phyloP scores from a whole-genome alignment of 2,113 vertebrate species.

The Bos indicus region DNA sequence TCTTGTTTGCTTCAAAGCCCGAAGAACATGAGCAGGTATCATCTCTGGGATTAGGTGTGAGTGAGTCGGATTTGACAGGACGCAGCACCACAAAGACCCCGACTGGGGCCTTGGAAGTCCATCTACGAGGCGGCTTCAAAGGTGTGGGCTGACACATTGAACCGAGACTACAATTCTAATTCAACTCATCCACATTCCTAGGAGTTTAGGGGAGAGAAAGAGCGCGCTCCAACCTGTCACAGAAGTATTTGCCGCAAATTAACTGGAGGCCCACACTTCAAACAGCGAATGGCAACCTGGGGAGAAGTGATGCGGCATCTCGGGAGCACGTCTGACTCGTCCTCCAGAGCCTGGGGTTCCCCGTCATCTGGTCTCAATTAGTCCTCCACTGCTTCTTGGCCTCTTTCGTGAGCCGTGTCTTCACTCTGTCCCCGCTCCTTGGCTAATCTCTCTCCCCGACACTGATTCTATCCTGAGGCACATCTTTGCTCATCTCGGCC shows the following conservation, averaged over 20 bases:
- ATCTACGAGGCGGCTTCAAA: neutral
- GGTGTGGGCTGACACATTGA: neutral
- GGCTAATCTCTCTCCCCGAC: neutral
- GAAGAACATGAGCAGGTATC: neutral
- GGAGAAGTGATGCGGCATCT: neutral
- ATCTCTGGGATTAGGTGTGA: neutral
- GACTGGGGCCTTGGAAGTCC: rapidly evolving
- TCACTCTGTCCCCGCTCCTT: neutral
- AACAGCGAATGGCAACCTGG: neutral
- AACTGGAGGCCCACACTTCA: neutral
- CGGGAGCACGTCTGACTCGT: neutral
- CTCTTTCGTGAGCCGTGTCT: neutral
- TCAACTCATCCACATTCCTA: neutral
- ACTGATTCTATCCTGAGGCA: neutral
- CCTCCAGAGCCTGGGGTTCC: neutral
- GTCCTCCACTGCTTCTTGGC: neutral
- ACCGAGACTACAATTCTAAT: neutral
- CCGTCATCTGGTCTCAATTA: neutral
- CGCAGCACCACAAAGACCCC: neutral
- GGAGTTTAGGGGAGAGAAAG: neutral
- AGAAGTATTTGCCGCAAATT: neutral
- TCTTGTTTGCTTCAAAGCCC: neutral
- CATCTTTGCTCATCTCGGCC: neutral
- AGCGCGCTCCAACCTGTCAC: neutral
- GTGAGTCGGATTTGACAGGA: neutral